Conservation (phyloP, 2,888 invertebrate genomes). For the Rosalia funebris region DNA sequence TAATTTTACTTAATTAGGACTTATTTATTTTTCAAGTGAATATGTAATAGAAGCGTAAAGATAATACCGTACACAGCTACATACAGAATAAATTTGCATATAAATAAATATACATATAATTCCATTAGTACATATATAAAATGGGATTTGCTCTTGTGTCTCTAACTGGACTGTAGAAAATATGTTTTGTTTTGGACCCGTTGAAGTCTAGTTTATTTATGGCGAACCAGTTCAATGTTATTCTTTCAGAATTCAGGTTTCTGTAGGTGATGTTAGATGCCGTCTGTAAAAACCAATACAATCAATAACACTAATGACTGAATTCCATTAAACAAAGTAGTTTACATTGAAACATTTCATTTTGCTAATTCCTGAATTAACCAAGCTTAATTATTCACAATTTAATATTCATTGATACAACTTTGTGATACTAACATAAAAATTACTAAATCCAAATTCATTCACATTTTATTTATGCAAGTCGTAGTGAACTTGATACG, state of each 20-base stretch:
- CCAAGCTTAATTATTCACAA: too few relatives aligned
- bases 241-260: slow-evolving; percentile 3
- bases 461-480: too few relatives aligned
- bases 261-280: neutral
- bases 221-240: slow-evolving; percentile 3
- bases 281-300: neutral
- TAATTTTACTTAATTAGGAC: too few relatives aligned
- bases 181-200: neutral
- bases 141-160: neutral
- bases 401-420: too few relatives aligned
- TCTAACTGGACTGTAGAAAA: neutral
- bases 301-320: neutral
- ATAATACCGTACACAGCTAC: neutral
- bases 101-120: neutral
- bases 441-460: too few relatives aligned
- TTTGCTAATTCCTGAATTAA: too few relatives aligned
- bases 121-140: neutral
- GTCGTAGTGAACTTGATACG: too few relatives aligned
- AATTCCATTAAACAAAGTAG: neutral
- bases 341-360: too few relatives aligned
- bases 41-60: neutral
- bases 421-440: too few relatives aligned
- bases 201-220: slow-evolving; percentile 8
- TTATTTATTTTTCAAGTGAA: neutral
- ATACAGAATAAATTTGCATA: neutral